A percentile compares a stretch with the other conserved stretches of the same genome.
These are phyloP conservation scores for Sebastes kiyomatsui DNA, from an alignment of 2,797 vertebrate genomes.

Conservation along the genomic window DNA sequence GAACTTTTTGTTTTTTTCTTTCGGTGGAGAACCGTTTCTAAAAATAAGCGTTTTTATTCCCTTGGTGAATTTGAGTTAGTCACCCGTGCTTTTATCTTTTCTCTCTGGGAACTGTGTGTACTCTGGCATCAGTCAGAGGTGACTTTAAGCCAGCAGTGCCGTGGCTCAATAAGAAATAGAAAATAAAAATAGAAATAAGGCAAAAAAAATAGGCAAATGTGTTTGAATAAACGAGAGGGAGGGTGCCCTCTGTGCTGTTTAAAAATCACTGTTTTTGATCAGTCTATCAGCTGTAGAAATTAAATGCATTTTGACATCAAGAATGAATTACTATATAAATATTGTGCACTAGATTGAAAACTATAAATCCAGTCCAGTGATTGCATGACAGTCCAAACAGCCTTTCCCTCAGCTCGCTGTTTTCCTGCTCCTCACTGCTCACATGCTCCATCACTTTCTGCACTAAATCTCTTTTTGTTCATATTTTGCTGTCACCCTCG, in stretches of 20 bases:
- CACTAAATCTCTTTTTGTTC: conserved; percentile 11
- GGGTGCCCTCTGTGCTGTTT: not conserved
- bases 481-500: not conserved
- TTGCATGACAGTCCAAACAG: not conserved
- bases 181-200: too few species aligned
- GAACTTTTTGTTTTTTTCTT: not conserved
- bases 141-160: not conserved
- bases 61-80: conserved; percentile 1
- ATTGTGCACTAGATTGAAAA: not conserved
- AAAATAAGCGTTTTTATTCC: conserved; percentile 31
- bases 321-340: not conserved
- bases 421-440: not conserved
- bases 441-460: not conserved
- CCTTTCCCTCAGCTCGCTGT: not conserved
- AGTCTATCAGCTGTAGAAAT: not conserved
- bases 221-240: not conserved
- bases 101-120: not conserved
- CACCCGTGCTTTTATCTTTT: conserved; percentile 14
- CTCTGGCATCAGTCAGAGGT: conserved; percentile 1
- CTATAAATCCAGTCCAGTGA: not conserved
- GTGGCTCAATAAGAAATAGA: not conserved
- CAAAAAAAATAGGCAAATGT: not conserved
- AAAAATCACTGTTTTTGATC: not conserved
- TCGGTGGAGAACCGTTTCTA: conserved; percentile 8
- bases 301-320: not conserved